Percentiles rank a stretch among this genome's conserved stretches.
These are phyloP conservation scores for Myxocyprinus asiaticus DNA, from an alignment of 2,113 vertebrate genomes.

Conservation along the genomic window DNA sequence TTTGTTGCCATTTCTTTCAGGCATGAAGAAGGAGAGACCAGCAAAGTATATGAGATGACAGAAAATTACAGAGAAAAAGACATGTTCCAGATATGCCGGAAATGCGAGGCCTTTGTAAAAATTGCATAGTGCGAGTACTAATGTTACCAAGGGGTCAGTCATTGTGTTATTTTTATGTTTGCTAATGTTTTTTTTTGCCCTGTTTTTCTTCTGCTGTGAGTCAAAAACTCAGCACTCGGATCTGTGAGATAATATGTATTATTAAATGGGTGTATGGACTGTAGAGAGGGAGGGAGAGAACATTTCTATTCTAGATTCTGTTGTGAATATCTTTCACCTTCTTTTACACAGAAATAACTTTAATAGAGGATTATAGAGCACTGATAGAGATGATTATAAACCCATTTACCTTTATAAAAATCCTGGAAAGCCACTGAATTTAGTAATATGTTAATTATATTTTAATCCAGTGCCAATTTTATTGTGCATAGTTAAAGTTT, in stretches of 20 bases:
- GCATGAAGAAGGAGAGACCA: not conserved
- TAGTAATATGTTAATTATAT: not conserved
- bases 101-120: conserved; percentile 21
- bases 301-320: conserved; percentile 15
- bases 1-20: not conserved
- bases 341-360: conserved; percentile 2
- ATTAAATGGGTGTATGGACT: not conserved
- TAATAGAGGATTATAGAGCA: not conserved
- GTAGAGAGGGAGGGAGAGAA: not conserved
- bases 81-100: conserved; percentile 6
- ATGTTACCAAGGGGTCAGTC: conserved; percentile 17
- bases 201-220: too few species aligned
- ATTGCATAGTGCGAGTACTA: not conserved
- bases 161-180: conserved; percentile 22
- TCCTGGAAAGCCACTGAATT: not conserved
- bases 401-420: not conserved
- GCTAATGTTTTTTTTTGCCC: not conserved
- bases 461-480: not conserved
- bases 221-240: too few species aligned
- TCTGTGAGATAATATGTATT: too few species aligned
- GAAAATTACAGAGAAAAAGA: conserved; percentile 13
- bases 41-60: not conserved
- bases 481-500: not conserved
- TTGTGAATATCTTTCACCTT: not conserved
- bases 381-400: not conserved